phyloP scores from a whole-genome alignment of 1,140 invertebrate genomes.

The Hermatobates lingyangjiaoensis region DNA sequence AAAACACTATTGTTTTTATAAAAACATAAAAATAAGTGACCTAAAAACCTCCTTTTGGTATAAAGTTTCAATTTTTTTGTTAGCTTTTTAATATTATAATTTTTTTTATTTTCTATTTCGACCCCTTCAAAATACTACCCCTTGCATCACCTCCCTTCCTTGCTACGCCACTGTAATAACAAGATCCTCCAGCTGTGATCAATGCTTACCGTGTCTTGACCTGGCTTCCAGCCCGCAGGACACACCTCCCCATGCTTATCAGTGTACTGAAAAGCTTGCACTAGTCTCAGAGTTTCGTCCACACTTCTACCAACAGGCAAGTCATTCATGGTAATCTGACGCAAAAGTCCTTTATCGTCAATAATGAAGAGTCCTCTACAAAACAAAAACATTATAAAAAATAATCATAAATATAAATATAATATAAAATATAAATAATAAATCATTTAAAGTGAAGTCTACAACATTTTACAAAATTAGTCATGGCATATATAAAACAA shows the following conservation, averaged over 20 bases:
- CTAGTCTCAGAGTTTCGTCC: slow-evolving; percentile 43
- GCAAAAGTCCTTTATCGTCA: slow-evolving; percentile 37
- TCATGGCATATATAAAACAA: too few species aligned
- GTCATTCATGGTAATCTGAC: slow-evolving; percentile 54
- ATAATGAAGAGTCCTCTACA: slow-evolving; percentile 44
- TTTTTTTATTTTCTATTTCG: too few species aligned
- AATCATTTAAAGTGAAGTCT: too few species aligned
- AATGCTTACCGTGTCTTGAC: slow-evolving; percentile 30
- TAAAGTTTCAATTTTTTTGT: too few species aligned
- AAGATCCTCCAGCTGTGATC: too few species aligned
- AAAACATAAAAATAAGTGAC: neutral
- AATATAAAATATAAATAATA: too few species aligned
- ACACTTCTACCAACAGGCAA: slow-evolving; percentile 46
- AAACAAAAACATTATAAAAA: neutral
- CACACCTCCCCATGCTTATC: slow-evolving; percentile 44
- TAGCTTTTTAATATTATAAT: neutral
- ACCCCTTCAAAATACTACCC: neutral
- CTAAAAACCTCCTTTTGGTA: neutral
- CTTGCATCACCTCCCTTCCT: neutral
- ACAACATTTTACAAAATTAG: too few species aligned
- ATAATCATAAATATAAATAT: too few species aligned
- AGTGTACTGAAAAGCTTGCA: slow-evolving; percentile 51
- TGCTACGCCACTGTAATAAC: too few species aligned
- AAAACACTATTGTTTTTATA: neutral
- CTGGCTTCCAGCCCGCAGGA: slow-evolving; percentile 53